Evolutionary conservation across 2,797 vertebrate genomes (phyloP).

Genomic region (Lophius americanus): DNA sequence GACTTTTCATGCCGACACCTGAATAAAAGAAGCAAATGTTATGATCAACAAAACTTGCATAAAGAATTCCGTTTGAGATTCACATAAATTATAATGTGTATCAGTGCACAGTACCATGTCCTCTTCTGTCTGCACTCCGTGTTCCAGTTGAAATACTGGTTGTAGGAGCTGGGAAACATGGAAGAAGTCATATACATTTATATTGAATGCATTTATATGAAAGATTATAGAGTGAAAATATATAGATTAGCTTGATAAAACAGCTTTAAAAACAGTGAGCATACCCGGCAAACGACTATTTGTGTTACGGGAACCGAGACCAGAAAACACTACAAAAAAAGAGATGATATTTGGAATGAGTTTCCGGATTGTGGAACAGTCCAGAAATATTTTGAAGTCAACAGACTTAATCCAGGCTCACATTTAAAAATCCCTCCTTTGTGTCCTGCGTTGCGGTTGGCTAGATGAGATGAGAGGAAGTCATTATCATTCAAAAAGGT

Average conservation of each 20-base stretch:
- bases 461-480: constrained; percentile 40
- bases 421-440: constrained; percentile 70
- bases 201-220: background rate
- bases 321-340: constrained; percentile 73
- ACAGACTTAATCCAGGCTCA: constrained; percentile 43
- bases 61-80: background rate
- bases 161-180: constrained; percentile 51
- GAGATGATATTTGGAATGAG: background rate
- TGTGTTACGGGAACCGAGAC: constrained; percentile 64
- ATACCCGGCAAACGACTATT: constrained; percentile 66
- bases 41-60: background rate
- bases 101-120: constrained; percentile 38
- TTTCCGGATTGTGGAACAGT: background rate
- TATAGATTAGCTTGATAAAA: background rate
- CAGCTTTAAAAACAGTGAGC: background rate
- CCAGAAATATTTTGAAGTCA: background rate
- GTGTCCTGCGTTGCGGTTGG: constrained; percentile 29
- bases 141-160: constrained; percentile 53
- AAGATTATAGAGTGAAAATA: background rate
- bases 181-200: background rate
- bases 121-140: constrained; percentile 63
- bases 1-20: constrained; percentile 54
- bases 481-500: background rate
- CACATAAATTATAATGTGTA: no score
- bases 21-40: background rate